These are phyloP conservation scores for Rhabdomys pumilio DNA, from an alignment of 2,797 vertebrate species.

Conservation along the genomic window DNA sequence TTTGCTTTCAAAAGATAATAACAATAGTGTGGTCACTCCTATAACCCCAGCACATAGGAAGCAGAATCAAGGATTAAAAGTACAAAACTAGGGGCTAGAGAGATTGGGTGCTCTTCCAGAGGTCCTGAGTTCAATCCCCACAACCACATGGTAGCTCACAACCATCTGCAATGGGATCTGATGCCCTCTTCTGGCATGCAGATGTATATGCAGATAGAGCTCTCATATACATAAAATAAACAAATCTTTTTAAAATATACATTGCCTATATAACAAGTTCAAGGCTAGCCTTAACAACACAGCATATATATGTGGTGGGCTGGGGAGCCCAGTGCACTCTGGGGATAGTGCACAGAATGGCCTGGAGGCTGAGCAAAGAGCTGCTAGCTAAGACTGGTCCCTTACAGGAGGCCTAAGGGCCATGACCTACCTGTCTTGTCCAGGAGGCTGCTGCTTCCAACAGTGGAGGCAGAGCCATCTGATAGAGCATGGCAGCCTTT, in stretches of 20 bases:
- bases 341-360: background rate
- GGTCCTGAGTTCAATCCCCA: background rate
- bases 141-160: background rate
- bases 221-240: background rate
- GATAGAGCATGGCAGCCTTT: background rate
- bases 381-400: background rate
- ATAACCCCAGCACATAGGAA: background rate
- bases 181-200: background rate
- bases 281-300: background rate
- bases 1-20: conserved; percentile 23
- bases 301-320: background rate
- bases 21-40: background rate
- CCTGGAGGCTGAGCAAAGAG: background rate
- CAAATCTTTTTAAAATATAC: background rate
- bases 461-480: background rate
- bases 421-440: background rate
- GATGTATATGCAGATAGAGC: background rate
- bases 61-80: background rate
- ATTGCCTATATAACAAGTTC: background rate
- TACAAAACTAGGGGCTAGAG: background rate
- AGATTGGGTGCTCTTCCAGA: background rate
- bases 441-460: background rate
- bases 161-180: background rate
- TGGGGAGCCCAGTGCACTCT: background rate
- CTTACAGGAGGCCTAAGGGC: background rate